Conservation (phyloP, 2,888 invertebrate genomes). For the Rhagonycha lutea region DNA sequence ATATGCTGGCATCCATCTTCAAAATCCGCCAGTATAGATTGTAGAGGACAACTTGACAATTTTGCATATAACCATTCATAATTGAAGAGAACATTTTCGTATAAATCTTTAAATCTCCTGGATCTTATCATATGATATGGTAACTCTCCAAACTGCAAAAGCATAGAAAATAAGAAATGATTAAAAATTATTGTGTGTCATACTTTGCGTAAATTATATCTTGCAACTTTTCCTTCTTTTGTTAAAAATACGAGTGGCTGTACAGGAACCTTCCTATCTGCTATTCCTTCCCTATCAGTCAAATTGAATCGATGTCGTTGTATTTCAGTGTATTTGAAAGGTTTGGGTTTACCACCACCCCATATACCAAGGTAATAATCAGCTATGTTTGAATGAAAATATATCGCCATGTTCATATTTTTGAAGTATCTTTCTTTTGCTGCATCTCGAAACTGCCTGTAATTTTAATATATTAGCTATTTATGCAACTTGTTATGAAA, state of each 20-base stretch:
- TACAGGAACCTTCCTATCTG: slow-evolving; percentile 92
- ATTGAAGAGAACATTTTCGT: slow-evolving; percentile 92
- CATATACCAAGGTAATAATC: slow-evolving; percentile 97
- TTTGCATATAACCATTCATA: slow-evolving; percentile 98
- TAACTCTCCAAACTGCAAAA: slow-evolving; percentile 83
- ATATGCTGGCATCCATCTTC: slow-evolving; percentile 88
- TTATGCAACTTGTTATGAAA: neutral
- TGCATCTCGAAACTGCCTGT: slow-evolving; percentile 88
- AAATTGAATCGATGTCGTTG: slow-evolving; percentile 87
- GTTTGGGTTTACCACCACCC: slow-evolving; percentile 94
- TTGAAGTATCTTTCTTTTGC: slow-evolving; percentile 95
- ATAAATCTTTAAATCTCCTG: slow-evolving; percentile 86
- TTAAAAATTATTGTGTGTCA: slow-evolving; percentile 26
- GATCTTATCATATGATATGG: slow-evolving; percentile 94
- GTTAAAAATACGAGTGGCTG: slow-evolving; percentile 91
- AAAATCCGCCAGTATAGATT: slow-evolving; percentile 92
- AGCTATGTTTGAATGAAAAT: slow-evolving; percentile 96
- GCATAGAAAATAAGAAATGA: neutral
- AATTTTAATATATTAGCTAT: slow-evolving; percentile 19
- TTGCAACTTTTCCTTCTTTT: slow-evolving; percentile 84
- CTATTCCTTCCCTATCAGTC: slow-evolving; percentile 86
- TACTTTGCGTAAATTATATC: slow-evolving; percentile 94
- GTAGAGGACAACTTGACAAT: slow-evolving; percentile 91
- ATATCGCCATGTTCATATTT: slow-evolving; percentile 94
- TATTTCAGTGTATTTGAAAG: slow-evolving; percentile 96